Percentiles rank a stretch among this genome's conserved stretches.
Conservation (phyloP, 2,797 vertebrate genomes). For the Vultur gryphus region DNA sequence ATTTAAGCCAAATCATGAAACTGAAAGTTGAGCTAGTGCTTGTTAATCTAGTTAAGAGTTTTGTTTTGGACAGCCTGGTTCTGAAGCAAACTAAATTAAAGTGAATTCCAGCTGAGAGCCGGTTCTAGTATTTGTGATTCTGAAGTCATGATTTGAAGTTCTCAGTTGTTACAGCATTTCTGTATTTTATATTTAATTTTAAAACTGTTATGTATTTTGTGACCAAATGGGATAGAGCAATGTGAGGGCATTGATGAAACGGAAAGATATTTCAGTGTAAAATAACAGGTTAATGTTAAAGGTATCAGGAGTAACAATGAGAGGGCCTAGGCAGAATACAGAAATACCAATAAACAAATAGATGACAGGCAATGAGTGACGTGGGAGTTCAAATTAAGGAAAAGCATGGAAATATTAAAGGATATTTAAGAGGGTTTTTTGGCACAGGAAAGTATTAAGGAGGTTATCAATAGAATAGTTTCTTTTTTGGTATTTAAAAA, state of each 20-base stretch:
- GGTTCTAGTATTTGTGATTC: not conserved
- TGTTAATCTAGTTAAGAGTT: not conserved
- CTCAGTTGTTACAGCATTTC: not conserved
- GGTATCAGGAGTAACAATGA: not conserved
- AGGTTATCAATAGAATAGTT: not conserved
- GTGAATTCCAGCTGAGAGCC: not conserved
- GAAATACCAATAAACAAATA: not conserved
- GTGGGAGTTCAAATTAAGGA: not conserved
- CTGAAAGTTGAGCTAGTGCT: not conserved
- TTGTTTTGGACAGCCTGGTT: not conserved
- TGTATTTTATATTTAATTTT: not conserved
- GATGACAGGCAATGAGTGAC: not conserved
- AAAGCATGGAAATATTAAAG: not conserved
- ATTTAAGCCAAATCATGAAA: not conserved
- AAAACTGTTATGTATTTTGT: not conserved
- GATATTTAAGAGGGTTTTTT: not conserved
- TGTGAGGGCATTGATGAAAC: not conserved
- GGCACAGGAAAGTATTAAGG: not conserved
- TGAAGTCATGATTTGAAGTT: not conserved
- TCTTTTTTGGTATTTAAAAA: not conserved
- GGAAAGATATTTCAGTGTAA: not conserved
- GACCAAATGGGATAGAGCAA: not conserved
- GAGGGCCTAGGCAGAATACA: not conserved
- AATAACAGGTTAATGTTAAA: not conserved
- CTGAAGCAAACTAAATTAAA: not conserved